These are phyloP conservation scores for Phymanthus crucifer DNA, from an alignment of 92 coral and sea anemone species.

Conservation along the genomic window DNA sequence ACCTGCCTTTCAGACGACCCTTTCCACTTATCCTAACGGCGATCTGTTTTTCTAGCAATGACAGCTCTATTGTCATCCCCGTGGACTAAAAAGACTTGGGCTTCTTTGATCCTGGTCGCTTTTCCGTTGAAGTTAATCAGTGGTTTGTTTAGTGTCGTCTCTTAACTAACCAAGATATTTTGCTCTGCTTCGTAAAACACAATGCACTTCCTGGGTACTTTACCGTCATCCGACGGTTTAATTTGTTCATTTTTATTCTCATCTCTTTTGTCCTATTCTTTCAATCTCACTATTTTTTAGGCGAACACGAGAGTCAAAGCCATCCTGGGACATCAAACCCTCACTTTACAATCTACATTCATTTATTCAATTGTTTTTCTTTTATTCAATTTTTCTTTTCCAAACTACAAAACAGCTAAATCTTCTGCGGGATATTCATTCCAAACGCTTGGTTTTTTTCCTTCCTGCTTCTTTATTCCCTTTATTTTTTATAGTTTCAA, in stretches of 20 bases:
- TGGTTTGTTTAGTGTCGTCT: slow-evolving; percentile 15
- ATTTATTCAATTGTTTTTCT: neutral
- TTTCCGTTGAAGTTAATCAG: slow-evolving; percentile 20
- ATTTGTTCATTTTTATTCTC: neutral
- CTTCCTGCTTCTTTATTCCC: neutral
- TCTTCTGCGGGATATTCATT: neutral
- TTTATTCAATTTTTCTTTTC: neutral
- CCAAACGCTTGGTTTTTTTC: neutral
- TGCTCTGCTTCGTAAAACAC: neutral
- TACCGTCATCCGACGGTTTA: neutral
- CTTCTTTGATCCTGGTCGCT: slow-evolving; percentile 12
- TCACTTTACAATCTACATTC: neutral
- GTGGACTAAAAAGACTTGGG: neutral
- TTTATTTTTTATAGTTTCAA: neutral
- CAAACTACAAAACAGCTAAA: neutral
- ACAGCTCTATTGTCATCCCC: slow-evolving; percentile 21
- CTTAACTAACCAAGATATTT: slow-evolving; percentile 18
- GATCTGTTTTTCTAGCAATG: slow-evolving; percentile 29
- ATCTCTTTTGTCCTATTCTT: neutral
- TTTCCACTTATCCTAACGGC: slow-evolving; percentile 34
- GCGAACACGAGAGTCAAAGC: neutral
- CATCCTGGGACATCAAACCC: neutral
- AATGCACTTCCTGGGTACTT: slow-evolving; percentile 13
- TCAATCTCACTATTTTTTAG: neutral
- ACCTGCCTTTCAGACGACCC: slow-evolving; percentile 25